Conservation (phyloP, 2,113 vertebrate species). For the Cygnus buccinator region DNA sequence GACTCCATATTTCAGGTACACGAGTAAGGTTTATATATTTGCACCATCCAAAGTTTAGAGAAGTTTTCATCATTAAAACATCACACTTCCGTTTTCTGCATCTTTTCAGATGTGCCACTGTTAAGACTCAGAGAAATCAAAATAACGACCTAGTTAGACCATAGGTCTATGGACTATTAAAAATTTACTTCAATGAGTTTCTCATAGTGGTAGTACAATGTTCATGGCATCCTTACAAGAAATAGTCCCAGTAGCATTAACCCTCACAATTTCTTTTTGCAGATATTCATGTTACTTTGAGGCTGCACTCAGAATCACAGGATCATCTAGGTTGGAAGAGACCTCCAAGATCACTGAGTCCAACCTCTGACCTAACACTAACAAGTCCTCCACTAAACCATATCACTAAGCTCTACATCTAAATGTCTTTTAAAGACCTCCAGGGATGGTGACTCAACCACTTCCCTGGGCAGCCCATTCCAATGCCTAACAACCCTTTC, state of each 20-base stretch:
- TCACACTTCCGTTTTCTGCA: neutral
- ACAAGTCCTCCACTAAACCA: too few relatives aligned
- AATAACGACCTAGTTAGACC: neutral
- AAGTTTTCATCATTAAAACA: neutral
- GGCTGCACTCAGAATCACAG: neutral
- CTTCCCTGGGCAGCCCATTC: too few relatives aligned
- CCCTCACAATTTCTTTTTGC: neutral
- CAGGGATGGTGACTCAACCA: too few relatives aligned
- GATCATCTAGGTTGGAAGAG: too few relatives aligned
- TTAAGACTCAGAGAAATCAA: neutral
- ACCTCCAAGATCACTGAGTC: too few relatives aligned
- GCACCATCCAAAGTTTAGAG: neutral
- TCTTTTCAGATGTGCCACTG: neutral
- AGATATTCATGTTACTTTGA: neutral
- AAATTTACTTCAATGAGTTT: neutral
- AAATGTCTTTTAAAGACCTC: too few relatives aligned
- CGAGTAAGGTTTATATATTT: neutral
- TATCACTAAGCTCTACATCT: too few relatives aligned
- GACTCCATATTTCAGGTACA: neutral
- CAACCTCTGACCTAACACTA: too few relatives aligned
- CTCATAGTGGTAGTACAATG: neutral
- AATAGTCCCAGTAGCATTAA: neutral
- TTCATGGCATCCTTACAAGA: neutral
- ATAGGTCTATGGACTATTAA: neutral
- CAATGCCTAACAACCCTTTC: too few relatives aligned